Evolutionary conservation across 2,888 invertebrate species (phyloP).

Genomic region (Aphodius sticticus): DNA sequence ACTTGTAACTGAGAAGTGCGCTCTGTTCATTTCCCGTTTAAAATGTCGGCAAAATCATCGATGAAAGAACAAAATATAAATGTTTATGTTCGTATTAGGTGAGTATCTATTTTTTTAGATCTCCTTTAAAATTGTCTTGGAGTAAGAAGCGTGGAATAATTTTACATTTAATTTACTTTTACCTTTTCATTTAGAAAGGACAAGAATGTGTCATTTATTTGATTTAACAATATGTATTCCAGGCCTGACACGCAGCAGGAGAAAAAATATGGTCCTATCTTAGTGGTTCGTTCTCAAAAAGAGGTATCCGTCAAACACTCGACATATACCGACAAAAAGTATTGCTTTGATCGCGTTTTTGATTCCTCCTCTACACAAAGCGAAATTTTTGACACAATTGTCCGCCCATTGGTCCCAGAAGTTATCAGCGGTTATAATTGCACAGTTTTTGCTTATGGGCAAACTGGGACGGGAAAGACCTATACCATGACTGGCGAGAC

Average conservation of each 20-base stretch:
- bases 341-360: conserved; percentile 88
- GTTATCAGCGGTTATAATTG: conserved; percentile 96
- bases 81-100: conserved; percentile 32
- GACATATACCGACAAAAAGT: conserved; percentile 66
- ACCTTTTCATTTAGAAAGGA: too few relatives aligned
- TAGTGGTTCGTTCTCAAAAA: conserved; percentile 28
- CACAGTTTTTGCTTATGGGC: conserved; percentile 97
- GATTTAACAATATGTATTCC: background rate
- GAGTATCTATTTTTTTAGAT: background rate
- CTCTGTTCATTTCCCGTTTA: background rate
- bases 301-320: conserved; percentile 26
- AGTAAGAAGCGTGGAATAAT: too few relatives aligned
- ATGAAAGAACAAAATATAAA: conserved; percentile 34
- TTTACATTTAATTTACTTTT: too few relatives aligned
- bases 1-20: too few relatives aligned
- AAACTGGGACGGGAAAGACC: conserved; percentile 95
- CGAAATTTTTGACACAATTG: conserved; percentile 88
- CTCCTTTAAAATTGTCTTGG: too few relatives aligned
- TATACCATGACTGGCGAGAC: conserved; percentile 90
- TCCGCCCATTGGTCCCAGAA: conserved; percentile 88
- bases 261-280: conserved; percentile 9
- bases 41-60: background rate
- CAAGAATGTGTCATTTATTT: too few relatives aligned
- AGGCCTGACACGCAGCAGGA: conserved; percentile 28
- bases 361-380: conserved; percentile 82